Evolutionary conservation across 92 coral and sea anemone species (phyloP).

Genomic region (Actinostola sp.): DNA sequence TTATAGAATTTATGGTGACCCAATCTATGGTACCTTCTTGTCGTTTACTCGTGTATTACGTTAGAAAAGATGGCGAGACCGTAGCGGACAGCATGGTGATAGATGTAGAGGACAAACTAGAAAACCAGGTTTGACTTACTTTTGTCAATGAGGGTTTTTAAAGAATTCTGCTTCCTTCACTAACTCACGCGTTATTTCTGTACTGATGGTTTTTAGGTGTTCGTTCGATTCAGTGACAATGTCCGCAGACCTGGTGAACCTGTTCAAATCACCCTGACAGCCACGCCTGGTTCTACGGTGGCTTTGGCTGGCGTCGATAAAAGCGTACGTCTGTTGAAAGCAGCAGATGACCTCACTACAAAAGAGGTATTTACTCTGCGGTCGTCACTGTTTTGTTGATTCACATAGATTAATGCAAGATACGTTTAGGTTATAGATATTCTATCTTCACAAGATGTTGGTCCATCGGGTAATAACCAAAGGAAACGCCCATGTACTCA

Average conservation of each 20-base stretch:
- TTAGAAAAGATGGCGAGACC: slow-evolving; percentile 76
- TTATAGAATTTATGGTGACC: slow-evolving; percentile 66
- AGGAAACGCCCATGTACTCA: slow-evolving; percentile 2
- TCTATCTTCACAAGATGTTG: slow-evolving; percentile 53
- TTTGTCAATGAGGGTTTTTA: no score
- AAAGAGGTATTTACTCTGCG: slow-evolving; percentile 62
- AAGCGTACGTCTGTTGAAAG: slow-evolving; percentile 80
- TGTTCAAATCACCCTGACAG: slow-evolving; percentile 70
- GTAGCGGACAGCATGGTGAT: slow-evolving; percentile 79
- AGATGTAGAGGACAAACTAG: slow-evolving; percentile 79
- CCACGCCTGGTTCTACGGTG: slow-evolving; percentile 88
- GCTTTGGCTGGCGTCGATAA: slow-evolving; percentile 94
- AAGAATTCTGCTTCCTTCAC: not conserved
- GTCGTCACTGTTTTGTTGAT: no score
- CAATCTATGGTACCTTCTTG: slow-evolving; percentile 90
- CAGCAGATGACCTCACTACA: slow-evolving; percentile 75
- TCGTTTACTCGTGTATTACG: slow-evolving; percentile 71
- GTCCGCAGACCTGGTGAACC: slow-evolving; percentile 87
- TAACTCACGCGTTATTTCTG: not conserved
- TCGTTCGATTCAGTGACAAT: slow-evolving; percentile 67
- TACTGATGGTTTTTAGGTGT: slow-evolving; percentile 43
- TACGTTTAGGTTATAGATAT: slow-evolving; percentile 40
- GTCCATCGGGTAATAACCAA: slow-evolving; percentile 18
- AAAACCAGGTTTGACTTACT: slow-evolving; percentile 76
- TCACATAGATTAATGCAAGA: not conserved